phyloP scores from a whole-genome alignment of 2,888 invertebrate genomes.

The Trichogramma dendrolimi region DNA sequence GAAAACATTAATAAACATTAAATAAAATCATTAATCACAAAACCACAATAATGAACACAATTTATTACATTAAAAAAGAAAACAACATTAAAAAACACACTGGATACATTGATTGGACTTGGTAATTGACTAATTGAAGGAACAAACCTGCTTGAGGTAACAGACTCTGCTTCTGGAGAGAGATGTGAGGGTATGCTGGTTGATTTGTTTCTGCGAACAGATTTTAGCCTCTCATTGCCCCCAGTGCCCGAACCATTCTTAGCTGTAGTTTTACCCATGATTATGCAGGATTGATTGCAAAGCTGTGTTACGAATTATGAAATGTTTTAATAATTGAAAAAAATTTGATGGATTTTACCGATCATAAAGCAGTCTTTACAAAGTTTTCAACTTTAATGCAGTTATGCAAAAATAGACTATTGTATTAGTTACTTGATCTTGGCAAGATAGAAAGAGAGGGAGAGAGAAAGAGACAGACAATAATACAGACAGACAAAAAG shows the following conservation, averaged over 20 bases:
- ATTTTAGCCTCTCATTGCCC: slow-evolving; percentile 48
- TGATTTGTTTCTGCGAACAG: slow-evolving; percentile 43
- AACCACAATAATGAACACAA: background rate
- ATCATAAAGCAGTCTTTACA: too few species aligned
- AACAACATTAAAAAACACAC: slow-evolving; percentile 10
- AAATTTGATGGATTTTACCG: too few species aligned
- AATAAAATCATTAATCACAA: background rate
- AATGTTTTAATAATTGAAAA: too few species aligned
- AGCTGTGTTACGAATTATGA: slow-evolving; percentile 13
- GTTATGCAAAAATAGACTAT: too few species aligned
- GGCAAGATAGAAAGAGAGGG: background rate
- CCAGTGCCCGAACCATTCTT: slow-evolving; percentile 47
- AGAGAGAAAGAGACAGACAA: background rate
- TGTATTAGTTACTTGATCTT: too few species aligned
- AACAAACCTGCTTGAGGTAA: slow-evolving; percentile 28
- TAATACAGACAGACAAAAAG: background rate
- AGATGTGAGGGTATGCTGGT: slow-evolving; percentile 35
- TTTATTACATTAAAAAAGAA: background rate
- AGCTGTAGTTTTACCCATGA: slow-evolving; percentile 45
- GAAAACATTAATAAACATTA: background rate
- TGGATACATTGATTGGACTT: slow-evolving; percentile 17
- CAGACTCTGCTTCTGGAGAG: slow-evolving; percentile 24
- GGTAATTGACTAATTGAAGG: slow-evolving; percentile 22
- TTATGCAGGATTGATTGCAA: slow-evolving; percentile 24
- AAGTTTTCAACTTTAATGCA: too few species aligned